A percentile compares a stretch with the other conserved stretches of the same genome.
Conservation (phyloP, 2,888 invertebrate genomes). For the Drepanosiphum platanoidis region DNA sequence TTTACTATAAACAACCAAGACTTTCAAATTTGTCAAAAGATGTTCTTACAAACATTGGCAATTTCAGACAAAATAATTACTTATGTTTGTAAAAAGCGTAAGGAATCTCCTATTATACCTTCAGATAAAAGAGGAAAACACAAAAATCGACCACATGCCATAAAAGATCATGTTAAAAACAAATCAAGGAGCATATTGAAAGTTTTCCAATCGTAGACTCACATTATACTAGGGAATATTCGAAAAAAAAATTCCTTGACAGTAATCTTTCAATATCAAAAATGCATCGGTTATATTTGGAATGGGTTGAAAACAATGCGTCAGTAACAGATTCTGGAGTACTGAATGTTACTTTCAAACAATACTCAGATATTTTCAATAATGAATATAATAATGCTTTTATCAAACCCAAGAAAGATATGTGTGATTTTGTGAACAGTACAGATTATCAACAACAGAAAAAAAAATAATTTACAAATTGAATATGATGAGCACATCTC, state of each 20-base stretch:
- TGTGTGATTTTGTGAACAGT: constrained; percentile 22
- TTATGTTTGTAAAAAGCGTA: constrained; percentile 3
- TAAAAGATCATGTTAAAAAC: neutral
- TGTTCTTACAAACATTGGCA: constrained; percentile 12
- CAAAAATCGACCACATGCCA: neutral
- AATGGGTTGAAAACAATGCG: constrained; percentile 2
- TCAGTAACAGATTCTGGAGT: neutral
- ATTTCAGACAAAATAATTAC: constrained; percentile 19
- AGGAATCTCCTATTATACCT: neutral
- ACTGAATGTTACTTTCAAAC: constrained; percentile 2
- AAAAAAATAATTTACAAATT: constrained; percentile 5
- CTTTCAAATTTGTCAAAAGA: constrained; percentile 8
- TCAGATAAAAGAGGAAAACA: neutral
- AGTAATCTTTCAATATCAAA: neutral
- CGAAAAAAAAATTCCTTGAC: neutral
- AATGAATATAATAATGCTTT: constrained; percentile 19
- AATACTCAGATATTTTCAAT: constrained; percentile 11
- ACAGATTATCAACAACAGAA: neutral
- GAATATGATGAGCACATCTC: neutral
- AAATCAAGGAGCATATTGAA: constrained; percentile 6
- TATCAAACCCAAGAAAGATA: constrained; percentile 10
- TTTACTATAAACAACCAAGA: neutral
- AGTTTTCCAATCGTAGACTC: constrained; percentile 17
- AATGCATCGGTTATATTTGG: constrained; percentile 4
- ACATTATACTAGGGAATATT: constrained; percentile 15